Evolutionary conservation across 2,113 vertebrate genomes (phyloP), one percentile per base, ranked within the genome.

Genomic region (Sander vitreus): DNA sequence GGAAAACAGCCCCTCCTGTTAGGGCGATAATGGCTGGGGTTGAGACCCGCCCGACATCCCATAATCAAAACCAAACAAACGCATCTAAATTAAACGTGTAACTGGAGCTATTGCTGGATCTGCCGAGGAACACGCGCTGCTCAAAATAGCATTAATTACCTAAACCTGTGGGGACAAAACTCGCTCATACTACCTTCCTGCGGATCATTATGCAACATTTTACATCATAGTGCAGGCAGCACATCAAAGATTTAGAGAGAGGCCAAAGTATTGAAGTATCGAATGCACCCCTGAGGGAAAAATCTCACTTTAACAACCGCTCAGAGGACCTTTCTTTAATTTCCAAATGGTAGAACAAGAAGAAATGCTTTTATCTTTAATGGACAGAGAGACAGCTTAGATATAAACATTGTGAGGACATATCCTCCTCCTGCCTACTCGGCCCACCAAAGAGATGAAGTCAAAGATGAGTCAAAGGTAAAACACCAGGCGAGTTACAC

Each of bases 61-160:
- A 50, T 78, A 76, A 89, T 86, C 81, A 87, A 85, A 90, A 54
- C 76, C 77, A 89, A 86, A 80, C 76, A 85, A 89, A 83, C 73
- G 75, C 70, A 16, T 50, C 59, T 45, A 76, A 78, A 82, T 81
- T 23, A 71, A 83, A 82, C 58, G 21, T 69, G 65, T 64, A 73
- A 80, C 69, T n/a, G 66, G 36, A 80, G 70, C 82, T 77, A 30
- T 75, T 72, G 21, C 43, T 62, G 66, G 65, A 55, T 54, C 19
- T 58, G n/a, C 45, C 10, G 55, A 57, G 50, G 39, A 71, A 67
- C 54, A 58, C 14, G 3, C 19, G 21, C 18, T 58, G 51, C 74
- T 53, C 68, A 51, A 66, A 78, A 75, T 81, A 81, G 30, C 76
- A 80, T 30, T 51, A 75, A 75, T 72, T 79, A 78, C 36, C 53